phyloP scores from a whole-genome alignment of 2,797 vertebrate genomes.

The Rhinella marina region DNA sequence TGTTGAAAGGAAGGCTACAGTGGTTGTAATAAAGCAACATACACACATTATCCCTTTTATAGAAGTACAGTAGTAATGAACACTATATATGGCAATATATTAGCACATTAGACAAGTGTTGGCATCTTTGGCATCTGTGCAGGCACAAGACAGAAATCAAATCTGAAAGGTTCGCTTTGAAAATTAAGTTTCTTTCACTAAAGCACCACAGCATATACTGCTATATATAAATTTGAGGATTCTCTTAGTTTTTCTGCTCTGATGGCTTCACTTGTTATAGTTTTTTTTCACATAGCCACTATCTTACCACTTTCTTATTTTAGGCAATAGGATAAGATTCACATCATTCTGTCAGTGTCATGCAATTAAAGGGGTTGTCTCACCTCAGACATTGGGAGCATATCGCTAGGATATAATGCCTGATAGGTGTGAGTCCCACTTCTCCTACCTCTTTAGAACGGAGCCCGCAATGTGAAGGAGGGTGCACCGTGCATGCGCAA shows the following conservation, averaged over 20 bases:
- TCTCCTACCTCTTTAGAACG: too few species aligned
- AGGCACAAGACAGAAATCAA: conserved; percentile 4
- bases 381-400: too few species aligned
- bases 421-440: too few species aligned
- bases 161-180: conserved; percentile 12
- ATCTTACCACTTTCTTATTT: neutral
- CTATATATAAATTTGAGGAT: neutral
- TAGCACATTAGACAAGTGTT: conserved; percentile 35
- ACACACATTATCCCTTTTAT: conserved; percentile 41
- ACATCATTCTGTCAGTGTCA: neutral
- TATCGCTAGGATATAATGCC: too few species aligned
- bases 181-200: neutral
- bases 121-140: conserved; percentile 52
- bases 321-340: neutral
- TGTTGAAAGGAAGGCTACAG: neutral
- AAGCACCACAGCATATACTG: neutral
- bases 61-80: conserved; percentile 37
- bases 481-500: too few species aligned
- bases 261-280: neutral
- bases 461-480: too few species aligned
- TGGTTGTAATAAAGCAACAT: conserved; percentile 26
- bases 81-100: conserved; percentile 52
- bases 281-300: neutral
- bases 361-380: too few species aligned
- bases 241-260: neutral